phyloP scores from a whole-genome alignment of 2,113 vertebrate genomes.

The Candoia aspera region DNA sequence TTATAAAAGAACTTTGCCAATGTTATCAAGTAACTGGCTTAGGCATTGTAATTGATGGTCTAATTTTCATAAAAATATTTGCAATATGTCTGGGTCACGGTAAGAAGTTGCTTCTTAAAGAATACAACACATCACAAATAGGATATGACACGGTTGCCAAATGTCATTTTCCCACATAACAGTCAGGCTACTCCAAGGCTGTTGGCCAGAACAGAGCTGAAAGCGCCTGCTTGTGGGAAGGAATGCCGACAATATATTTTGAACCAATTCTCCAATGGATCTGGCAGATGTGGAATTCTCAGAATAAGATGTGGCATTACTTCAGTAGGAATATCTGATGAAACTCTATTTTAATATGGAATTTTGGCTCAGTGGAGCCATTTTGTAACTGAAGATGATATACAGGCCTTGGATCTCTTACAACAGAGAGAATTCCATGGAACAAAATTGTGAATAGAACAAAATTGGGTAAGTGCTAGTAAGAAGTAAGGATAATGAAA shows the following conservation, averaged over 20 bases:
- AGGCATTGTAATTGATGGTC: too few relatives aligned
- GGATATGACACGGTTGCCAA: neutral
- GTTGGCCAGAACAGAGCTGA: too few relatives aligned
- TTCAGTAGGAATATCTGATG: constrained; percentile 22
- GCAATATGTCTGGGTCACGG: neutral
- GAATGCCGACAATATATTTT: neutral
- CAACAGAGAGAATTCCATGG: neutral
- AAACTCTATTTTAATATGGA: constrained; percentile 16
- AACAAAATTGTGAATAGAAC: neutral
- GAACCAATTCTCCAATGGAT: neutral
- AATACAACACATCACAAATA: neutral
- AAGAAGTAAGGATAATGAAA: neutral
- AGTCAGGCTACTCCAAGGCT: neutral
- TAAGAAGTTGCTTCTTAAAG: neutral
- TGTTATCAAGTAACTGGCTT: neutral
- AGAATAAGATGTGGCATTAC: constrained; percentile 6
- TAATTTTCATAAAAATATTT: neutral
- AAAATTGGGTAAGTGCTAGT: neutral
- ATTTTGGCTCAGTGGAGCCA: neutral
- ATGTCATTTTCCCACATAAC: neutral
- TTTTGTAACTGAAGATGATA: constrained; percentile 15
- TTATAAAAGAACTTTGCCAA: neutral
- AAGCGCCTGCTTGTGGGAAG: neutral
- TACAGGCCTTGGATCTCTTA: neutral
- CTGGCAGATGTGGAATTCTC: constrained; percentile 2